Conservation (phyloP, 2,888 invertebrate species). For the Nysson spinosus region DNA sequence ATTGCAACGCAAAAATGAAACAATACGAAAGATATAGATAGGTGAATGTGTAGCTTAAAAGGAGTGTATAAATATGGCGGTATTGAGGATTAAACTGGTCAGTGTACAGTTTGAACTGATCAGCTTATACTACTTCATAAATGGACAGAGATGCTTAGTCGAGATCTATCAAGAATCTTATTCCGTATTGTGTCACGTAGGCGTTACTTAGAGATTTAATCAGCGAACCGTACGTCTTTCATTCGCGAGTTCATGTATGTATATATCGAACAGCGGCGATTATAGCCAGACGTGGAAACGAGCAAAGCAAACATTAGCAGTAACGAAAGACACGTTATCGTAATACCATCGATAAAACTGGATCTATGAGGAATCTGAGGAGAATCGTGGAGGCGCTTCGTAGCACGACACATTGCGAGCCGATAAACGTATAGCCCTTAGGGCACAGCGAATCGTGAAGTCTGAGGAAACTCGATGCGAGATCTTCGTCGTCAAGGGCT, state of each 20-base stretch:
- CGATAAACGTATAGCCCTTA: constrained; percentile 46
- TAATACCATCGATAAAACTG: constrained; percentile 52
- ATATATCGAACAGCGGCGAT: background rate
- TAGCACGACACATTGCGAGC: constrained; percentile 35
- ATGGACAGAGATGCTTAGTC: too few relatives aligned
- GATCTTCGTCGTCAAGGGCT: constrained; percentile 59
- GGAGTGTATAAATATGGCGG: too few relatives aligned
- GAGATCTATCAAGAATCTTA: background rate
- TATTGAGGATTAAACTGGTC: too few relatives aligned
- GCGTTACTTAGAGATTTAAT: too few relatives aligned
- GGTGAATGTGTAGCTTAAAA: too few relatives aligned
- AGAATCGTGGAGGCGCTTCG: constrained; percentile 29
- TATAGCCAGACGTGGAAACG: background rate
- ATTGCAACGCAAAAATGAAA: too few relatives aligned
- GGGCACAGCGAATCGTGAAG: constrained; percentile 15
- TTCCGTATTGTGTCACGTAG: too few relatives aligned
- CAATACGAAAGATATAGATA: too few relatives aligned
- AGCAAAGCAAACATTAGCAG: background rate
- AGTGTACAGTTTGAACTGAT: too few relatives aligned
- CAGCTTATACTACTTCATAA: too few relatives aligned
- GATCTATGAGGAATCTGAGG: constrained; percentile 26
- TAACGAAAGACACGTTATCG: constrained; percentile 37
- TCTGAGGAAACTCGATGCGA: constrained; percentile 60
- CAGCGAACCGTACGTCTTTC: too few relatives aligned
- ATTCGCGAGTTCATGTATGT: constrained; percentile 15